A percentile compares a stretch with the other conserved stretches of the same genome.
phyloP scores from a whole-genome alignment of 2,797 vertebrate genomes.

The Sebastes trivittatus region DNA sequence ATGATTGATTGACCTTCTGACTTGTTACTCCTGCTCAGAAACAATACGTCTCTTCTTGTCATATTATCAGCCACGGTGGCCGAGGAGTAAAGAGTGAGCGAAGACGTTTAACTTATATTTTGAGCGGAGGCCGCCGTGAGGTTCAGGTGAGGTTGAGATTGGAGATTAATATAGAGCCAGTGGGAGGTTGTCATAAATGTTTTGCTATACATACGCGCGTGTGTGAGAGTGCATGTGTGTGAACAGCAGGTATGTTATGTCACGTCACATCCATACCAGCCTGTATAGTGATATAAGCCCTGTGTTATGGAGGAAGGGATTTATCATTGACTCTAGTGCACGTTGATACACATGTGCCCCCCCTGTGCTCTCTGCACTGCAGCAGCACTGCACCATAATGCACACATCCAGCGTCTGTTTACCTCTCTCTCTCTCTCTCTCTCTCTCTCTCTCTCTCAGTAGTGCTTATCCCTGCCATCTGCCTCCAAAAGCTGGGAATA shows the following conservation, averaged over 20 bases:
- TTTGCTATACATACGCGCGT: neutral
- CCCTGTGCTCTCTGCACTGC: constrained; percentile 63
- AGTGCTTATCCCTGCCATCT: constrained; percentile 53
- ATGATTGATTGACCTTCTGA: neutral
- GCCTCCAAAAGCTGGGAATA: constrained; percentile 48
- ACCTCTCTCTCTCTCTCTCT: constrained; percentile 2
- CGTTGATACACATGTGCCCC: constrained; percentile 72
- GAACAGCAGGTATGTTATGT: constrained; percentile 57
- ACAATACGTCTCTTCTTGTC: neutral
- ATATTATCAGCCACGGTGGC: neutral
- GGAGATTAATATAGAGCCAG: constrained; percentile 13
- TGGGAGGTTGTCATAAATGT: neutral
- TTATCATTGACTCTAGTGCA: constrained; percentile 68
- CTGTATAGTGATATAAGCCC: constrained; percentile 40
- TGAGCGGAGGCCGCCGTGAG: constrained; percentile 7
- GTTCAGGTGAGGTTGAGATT: constrained; percentile 24
- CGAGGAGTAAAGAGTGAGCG: neutral
- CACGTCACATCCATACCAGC: constrained; percentile 53
- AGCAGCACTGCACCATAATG: constrained; percentile 66
- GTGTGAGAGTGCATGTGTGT: neutral
- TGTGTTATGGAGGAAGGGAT: constrained; percentile 60
- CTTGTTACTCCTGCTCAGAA: neutral
- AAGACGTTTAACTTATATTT: constrained; percentile 11
- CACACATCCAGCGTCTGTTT: constrained; percentile 42
- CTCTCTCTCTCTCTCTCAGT: neutral